Conservation (phyloP, 2,888 invertebrate genomes). For the Epistrophe grossulariae region DNA sequence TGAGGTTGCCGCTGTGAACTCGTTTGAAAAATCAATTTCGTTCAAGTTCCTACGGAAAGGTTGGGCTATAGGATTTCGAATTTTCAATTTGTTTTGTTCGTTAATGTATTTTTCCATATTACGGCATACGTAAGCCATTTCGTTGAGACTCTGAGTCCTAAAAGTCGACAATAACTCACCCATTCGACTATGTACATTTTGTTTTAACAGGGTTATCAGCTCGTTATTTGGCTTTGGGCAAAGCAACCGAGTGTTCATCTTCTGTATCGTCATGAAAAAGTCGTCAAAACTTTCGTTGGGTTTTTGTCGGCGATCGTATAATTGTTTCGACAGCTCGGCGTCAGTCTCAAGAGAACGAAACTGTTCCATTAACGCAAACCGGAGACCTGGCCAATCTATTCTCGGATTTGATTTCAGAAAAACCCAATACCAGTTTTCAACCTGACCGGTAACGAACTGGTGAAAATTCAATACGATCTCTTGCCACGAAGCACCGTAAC, state of each 20-base stretch:
- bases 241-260: neutral
- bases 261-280: neutral
- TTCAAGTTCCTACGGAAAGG: neutral
- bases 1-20: neutral
- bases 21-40: neutral
- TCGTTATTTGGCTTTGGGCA: neutral
- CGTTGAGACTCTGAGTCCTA: neutral
- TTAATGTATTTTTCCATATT: constrained; percentile 1
- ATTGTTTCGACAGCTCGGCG: neutral
- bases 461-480: neutral
- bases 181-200: neutral
- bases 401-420: neutral
- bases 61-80: neutral
- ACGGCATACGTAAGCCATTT: neutral
- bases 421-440: neutral
- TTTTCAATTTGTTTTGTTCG: neutral
- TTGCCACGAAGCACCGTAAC: neutral
- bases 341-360: neutral
- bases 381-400: neutral
- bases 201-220: neutral
- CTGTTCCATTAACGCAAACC: neutral
- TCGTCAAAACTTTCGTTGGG: neutral
- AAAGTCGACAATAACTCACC: neutral
- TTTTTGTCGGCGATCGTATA: neutral
- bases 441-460: neutral